phyloP scores from a whole-genome alignment of 2,888 invertebrate species.

The Torymus tubicola region DNA sequence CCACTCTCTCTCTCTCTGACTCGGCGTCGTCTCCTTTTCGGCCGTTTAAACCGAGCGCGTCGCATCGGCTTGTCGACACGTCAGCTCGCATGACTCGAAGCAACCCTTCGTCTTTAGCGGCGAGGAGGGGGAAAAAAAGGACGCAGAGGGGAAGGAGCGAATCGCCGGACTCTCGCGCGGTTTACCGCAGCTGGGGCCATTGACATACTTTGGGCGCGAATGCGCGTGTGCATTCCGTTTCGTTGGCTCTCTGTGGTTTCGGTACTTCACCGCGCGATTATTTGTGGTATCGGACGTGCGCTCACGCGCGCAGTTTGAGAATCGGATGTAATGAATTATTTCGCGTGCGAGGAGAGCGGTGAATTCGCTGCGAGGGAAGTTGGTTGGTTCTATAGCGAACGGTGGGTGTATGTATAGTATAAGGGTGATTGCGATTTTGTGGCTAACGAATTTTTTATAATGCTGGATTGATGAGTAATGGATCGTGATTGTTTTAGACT shows the following conservation, averaged over 20 bases:
- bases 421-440: no score
- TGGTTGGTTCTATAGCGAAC: no score
- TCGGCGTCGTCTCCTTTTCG: constrained; percentile 21
- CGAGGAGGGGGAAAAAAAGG: constrained; percentile 43
- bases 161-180: constrained; percentile 61
- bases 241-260: constrained; percentile 55
- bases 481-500: no score
- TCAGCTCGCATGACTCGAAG: constrained; percentile 72
- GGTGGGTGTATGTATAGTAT: no score
- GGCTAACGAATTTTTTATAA: no score
- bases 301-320: constrained; percentile 66
- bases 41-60: constrained; percentile 47
- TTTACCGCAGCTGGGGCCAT: constrained; percentile 70
- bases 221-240: constrained; percentile 61
- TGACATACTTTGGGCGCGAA: constrained; percentile 72
- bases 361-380: background rate
- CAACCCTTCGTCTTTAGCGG: constrained; percentile 59
- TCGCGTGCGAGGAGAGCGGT: constrained; percentile 26
- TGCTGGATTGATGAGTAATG: no score
- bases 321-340: constrained; percentile 65
- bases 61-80: constrained; percentile 69
- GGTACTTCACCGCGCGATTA: constrained; percentile 26
- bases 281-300: constrained; percentile 23
- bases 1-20: constrained; percentile 6
- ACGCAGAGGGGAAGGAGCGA: background rate